These are phyloP conservation scores for Siniperca chuatsi DNA, from an alignment of 2,113 vertebrate genomes.

Conservation along the genomic window DNA sequence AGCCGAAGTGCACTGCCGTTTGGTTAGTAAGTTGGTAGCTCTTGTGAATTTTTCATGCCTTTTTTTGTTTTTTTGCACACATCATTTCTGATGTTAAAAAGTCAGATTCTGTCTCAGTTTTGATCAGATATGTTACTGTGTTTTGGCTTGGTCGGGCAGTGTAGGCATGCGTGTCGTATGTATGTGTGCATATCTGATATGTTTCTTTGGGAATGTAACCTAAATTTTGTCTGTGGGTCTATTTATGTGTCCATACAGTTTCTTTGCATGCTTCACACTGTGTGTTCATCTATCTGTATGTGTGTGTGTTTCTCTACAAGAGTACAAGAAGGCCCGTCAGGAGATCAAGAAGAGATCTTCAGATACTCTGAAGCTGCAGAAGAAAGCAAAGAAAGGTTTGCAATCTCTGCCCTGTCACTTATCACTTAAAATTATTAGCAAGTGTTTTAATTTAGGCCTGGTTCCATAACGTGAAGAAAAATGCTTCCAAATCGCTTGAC, in stretches of 20 bases:
- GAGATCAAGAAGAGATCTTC: slow-evolving; percentile 95
- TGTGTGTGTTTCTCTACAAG: slow-evolving; percentile 71
- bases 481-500: neutral
- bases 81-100: no score
- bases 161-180: neutral
- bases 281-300: neutral
- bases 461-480: neutral
- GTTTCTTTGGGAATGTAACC: neutral
- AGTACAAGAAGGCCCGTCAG: slow-evolving; percentile 93
- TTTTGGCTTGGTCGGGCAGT: no score
- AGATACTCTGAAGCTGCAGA: slow-evolving; percentile 94
- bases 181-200: neutral
- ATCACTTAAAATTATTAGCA: neutral
- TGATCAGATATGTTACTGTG: no score
- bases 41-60: no score
- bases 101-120: no score
- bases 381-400: slow-evolving; percentile 94
- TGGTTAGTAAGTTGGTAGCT: no score
- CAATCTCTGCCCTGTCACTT: neutral
- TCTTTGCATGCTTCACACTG: neutral
- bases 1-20: no score
- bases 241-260: neutral
- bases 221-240: no score
- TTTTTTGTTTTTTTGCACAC: no score
- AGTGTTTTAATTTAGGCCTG: neutral